A percentile compares a stretch with the other conserved stretches of the same genome.
Evolutionary conservation across 35 echinoderm and acorn worm genomes (phyloP).

Genomic region (Lytechinus variegatus): DNA sequence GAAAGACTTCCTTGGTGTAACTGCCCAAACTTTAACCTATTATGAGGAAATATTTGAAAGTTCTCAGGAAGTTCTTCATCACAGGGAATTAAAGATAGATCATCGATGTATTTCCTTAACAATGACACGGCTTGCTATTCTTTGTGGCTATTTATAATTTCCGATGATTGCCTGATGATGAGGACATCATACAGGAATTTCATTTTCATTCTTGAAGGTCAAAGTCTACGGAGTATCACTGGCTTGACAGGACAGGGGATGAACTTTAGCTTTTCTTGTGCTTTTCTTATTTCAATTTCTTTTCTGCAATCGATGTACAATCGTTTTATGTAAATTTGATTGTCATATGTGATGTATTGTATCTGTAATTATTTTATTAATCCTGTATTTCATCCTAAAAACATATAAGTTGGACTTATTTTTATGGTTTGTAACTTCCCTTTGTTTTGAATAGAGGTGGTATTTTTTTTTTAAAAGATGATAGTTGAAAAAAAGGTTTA

Average conservation of each 20-base stretch:
- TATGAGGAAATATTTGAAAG: not conserved
- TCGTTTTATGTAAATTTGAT: too few species aligned
- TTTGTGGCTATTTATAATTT: not conserved
- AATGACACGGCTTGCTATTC: not conserved
- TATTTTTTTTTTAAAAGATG: too few species aligned
- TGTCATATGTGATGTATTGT: too few species aligned
- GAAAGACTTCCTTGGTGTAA: not conserved
- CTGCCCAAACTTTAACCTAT: not conserved
- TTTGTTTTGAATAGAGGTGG: too few species aligned
- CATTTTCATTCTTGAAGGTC: not conserved
- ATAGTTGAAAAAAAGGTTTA: too few species aligned
- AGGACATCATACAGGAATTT: not conserved
- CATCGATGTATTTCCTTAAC: not conserved
- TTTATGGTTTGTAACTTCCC: too few species aligned
- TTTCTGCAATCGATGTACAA: too few species aligned
- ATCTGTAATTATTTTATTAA: too few species aligned
- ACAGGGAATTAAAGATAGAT: not conserved
- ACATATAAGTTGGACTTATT: too few species aligned
- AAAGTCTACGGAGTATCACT: not conserved
- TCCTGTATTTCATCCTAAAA: too few species aligned
- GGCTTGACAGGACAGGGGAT: not conserved
- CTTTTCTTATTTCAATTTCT: too few species aligned
- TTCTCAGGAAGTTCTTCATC: constrained; percentile 10
- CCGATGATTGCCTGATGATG: not conserved
- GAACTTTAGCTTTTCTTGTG: too few species aligned